These are phyloP conservation scores for Sylvia atricapilla DNA, from an alignment of 2,113 vertebrate species.

Conservation along the genomic window DNA sequence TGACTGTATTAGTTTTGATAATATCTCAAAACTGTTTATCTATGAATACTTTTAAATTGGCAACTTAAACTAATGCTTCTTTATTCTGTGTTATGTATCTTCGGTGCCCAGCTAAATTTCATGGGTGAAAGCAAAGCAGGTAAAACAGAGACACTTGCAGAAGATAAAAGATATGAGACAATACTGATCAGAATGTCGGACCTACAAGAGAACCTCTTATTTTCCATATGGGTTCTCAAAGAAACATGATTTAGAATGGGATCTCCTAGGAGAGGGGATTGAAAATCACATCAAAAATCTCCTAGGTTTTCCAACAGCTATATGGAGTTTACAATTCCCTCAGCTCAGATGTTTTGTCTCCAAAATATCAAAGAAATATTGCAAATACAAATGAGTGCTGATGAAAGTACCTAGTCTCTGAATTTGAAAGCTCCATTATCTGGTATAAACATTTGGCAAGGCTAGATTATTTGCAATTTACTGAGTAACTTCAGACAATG, in stretches of 20 bases:
- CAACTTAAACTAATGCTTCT: not conserved
- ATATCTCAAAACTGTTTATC: constrained; percentile 23
- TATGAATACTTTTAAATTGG: not conserved
- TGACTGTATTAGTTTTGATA: not conserved
- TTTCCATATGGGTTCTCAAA: not conserved
- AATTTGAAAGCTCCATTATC: not conserved
- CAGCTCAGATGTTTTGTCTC: not conserved
- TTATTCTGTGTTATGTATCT: not conserved
- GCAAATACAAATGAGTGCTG: not conserved
- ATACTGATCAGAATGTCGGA: not conserved
- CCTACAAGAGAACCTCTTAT: not conserved
- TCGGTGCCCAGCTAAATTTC: not conserved
- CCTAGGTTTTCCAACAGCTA: not conserved
- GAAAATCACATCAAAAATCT: not conserved
- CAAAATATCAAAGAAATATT: not conserved
- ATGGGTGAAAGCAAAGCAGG: not conserved
- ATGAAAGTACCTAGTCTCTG: not conserved
- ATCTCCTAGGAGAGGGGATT: not conserved
- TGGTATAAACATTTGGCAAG: not conserved
- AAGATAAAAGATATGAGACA: not conserved
- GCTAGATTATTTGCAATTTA: not conserved
- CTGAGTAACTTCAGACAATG: not conserved
- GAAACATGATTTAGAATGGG: not conserved
- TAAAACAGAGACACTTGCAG: not conserved
- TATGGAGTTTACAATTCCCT: not conserved